Evolutionary conservation across 2,888 invertebrate species (phyloP).

Genomic region (Plemyria rubiginata): DNA sequence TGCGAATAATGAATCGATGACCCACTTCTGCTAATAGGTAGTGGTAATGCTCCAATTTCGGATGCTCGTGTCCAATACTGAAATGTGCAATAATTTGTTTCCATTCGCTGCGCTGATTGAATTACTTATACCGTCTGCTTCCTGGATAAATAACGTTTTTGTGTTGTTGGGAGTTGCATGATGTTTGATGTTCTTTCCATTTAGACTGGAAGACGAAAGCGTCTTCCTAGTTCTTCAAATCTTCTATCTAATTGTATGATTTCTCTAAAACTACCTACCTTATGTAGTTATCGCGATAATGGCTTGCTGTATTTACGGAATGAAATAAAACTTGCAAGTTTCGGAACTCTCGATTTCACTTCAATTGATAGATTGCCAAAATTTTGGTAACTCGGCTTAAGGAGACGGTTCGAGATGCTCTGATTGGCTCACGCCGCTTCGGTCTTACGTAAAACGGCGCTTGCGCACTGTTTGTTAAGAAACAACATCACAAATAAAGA

Average conservation of each 20-base stretch:
- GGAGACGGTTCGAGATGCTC: slow-evolving; percentile 65
- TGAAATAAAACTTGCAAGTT: neutral
- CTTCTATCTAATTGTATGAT: too few relatives aligned
- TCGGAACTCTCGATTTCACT: slow-evolving; percentile 8
- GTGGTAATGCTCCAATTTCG: slow-evolving; percentile 24
- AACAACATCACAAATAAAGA: slow-evolving; percentile 29
- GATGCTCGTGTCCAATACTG: slow-evolving; percentile 10
- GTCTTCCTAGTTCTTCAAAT: too few relatives aligned
- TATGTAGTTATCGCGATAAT: neutral
- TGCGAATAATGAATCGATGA: slow-evolving; percentile 36
- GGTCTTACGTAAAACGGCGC: slow-evolving; percentile 54
- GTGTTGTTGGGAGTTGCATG: neutral
- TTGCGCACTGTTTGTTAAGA: slow-evolving; percentile 45
- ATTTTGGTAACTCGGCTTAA: slow-evolving; percentile 46
- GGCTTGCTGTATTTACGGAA: neutral
- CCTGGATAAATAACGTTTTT: neutral
- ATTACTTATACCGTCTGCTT: neutral
- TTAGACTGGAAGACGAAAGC: too few relatives aligned
- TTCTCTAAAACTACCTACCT: too few relatives aligned
- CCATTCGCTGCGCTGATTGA: neutral
- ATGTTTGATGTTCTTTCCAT: neutral
- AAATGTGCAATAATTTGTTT: slow-evolving; percentile 12
- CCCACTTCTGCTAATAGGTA: slow-evolving; percentile 34
- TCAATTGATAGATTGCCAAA: slow-evolving; percentile 35
- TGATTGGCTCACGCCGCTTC: slow-evolving; percentile 67